A percentile compares a stretch with the other conserved stretches of the same genome.
These are phyloP conservation scores for Halichondria panicea DNA, from an alignment of 37 sponge, comb jelly and placozoan species.

Conservation along the genomic window DNA sequence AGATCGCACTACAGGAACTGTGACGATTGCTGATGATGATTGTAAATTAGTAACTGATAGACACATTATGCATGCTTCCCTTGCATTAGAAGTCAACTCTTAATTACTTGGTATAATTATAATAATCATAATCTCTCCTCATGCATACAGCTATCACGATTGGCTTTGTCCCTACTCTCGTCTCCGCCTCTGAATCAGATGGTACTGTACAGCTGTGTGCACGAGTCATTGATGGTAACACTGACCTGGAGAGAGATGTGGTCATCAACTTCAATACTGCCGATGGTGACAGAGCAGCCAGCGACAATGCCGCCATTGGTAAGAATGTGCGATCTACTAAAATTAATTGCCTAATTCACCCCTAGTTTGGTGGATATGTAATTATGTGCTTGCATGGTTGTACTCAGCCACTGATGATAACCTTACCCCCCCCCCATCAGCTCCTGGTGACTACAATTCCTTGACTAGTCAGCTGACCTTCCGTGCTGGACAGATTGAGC, in stretches of 20 bases:
- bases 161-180: slow-evolving; percentile 10
- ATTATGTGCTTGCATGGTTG: too few relatives aligned
- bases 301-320: neutral
- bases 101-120: neutral
- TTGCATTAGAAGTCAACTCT: neutral
- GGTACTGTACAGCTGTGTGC: neutral
- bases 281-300: neutral
- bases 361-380: too few relatives aligned
- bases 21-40: slow-evolving; percentile 9
- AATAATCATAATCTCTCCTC: neutral
- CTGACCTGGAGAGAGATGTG: slow-evolving; percentile 18
- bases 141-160: slow-evolving; percentile 7
- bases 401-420: too few relatives aligned
- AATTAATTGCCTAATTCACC: neutral
- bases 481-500: neutral
- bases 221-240: neutral
- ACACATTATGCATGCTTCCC: neutral
- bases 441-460: neutral
- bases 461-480: too few relatives aligned
- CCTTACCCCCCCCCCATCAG: too few relatives aligned
- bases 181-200: slow-evolving; percentile 3
- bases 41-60: neutral
- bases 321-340: neutral
- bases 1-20: neutral
- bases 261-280: neutral